Percentiles rank a stretch among this genome's conserved stretches.
phyloP scores from a whole-genome alignment of 2,113 vertebrate species.

The Aldabrachelys gigantea region DNA sequence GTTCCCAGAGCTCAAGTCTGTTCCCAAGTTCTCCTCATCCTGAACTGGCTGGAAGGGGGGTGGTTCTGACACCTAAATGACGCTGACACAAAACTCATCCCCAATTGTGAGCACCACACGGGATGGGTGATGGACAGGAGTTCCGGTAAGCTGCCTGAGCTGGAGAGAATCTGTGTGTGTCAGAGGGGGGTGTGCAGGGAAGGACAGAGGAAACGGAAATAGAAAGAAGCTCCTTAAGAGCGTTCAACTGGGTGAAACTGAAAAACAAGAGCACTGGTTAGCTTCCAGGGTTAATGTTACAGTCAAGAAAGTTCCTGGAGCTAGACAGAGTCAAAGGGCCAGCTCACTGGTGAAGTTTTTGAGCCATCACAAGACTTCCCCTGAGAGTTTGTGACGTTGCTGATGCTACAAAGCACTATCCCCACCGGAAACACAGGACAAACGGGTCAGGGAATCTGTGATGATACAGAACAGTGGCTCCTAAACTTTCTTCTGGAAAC shows the following conservation, averaged over 20 bases:
- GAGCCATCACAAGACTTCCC: accelerated
- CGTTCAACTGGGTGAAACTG: neutral
- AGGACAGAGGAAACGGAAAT: neutral
- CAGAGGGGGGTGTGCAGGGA: accelerated
- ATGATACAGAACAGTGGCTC: neutral
- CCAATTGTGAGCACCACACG: neutral
- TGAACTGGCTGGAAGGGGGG: neutral
- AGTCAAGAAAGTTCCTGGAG: neutral
- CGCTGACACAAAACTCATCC: neutral
- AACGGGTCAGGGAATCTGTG: neutral
- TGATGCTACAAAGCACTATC: neutral
- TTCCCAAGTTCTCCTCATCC: neutral
- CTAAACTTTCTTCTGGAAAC: neutral
- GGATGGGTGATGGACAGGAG: neutral
- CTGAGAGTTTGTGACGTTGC: neutral
- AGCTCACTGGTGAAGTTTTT: neutral
- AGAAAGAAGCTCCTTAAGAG: neutral
- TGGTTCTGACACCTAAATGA: accelerated
- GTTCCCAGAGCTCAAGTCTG: neutral
- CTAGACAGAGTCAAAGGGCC: neutral
- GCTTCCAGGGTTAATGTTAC: neutral
- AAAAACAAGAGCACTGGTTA: neutral
- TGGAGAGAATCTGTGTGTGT: neutral
- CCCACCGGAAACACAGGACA: neutral
- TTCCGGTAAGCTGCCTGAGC: neutral